Percentiles rank a stretch among this genome's conserved stretches.
phyloP scores from a whole-genome alignment of 2,113 vertebrate species.

The Limanda limanda region DNA sequence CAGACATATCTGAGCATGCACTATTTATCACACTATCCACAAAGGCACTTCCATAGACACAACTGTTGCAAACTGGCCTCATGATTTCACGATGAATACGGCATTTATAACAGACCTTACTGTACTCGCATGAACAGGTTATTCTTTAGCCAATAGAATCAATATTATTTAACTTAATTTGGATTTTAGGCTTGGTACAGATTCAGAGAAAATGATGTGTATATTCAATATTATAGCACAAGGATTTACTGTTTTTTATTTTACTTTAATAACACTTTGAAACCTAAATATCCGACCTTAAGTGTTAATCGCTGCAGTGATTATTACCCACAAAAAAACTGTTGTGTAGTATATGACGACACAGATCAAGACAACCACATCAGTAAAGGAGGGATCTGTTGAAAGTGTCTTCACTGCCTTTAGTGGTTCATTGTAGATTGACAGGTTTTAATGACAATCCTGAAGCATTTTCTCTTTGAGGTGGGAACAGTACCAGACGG shows the following conservation, averaged over 20 bases:
- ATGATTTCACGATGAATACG: conserved; percentile 20
- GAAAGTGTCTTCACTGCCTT: neutral
- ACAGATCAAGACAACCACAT: neutral
- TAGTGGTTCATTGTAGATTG: conserved; percentile 1
- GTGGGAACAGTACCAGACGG: conserved; percentile 15
- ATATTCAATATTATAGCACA: neutral
- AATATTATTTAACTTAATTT: neutral
- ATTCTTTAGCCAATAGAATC: neutral
- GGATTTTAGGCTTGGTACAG: neutral
- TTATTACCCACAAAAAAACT: neutral
- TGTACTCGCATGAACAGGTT: neutral
- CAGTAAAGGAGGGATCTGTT: neutral
- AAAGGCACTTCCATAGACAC: conserved; percentile 38
- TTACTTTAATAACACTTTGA: neutral
- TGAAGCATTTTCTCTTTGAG: conserved; percentile 8
- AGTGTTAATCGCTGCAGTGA: neutral
- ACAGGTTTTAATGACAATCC: conserved; percentile 11
- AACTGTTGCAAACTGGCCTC: conserved; percentile 41
- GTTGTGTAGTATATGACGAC: neutral
- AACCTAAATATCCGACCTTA: neutral
- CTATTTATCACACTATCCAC: conserved; percentile 54
- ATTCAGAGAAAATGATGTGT: neutral
- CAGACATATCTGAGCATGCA: conserved; percentile 70
- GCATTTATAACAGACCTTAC: neutral
- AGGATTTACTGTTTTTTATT: neutral